Evolutionary conservation across 2,888 invertebrate genomes (phyloP).

Genomic region (Emmelina monodactyla): DNA sequence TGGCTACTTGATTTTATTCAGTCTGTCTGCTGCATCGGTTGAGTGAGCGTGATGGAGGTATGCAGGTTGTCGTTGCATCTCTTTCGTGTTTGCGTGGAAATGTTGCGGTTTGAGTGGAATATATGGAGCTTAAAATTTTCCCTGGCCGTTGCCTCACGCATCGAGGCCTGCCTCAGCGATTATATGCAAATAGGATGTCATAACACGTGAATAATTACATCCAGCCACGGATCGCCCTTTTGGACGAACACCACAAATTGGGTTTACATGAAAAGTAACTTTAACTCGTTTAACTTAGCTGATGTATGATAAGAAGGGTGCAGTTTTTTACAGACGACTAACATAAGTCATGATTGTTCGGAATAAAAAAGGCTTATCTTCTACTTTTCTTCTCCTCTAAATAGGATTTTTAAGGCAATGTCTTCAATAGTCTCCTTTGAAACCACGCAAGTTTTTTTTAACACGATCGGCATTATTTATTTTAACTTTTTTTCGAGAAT

Average conservation of each 20-base stretch:
- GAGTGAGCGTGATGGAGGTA: not conserved
- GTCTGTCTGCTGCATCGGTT: not conserved
- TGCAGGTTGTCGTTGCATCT: not conserved
- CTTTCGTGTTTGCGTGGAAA: not conserved
- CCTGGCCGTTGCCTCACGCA: slow-evolving; percentile 51
- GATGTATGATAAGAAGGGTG: no score
- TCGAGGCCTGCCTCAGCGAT: slow-evolving; percentile 49
- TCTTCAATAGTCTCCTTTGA: no score
- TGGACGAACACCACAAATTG: slow-evolving; percentile 54
- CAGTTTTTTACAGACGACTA: no score
- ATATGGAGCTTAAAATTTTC: not conserved
- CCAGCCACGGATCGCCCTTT: slow-evolving; percentile 59
- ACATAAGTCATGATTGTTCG: no score
- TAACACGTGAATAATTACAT: slow-evolving; percentile 65
- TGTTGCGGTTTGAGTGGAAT: not conserved
- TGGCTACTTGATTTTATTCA: slow-evolving; percentile 16
- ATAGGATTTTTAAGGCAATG: no score
- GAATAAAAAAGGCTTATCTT: no score
- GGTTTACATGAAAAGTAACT: slow-evolving; percentile 60
- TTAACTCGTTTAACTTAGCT: slow-evolving; percentile 18
- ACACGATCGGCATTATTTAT: no score
- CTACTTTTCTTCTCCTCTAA: no score
- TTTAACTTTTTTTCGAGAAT: no score
- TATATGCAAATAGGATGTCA: slow-evolving; percentile 66
- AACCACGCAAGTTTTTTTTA: no score